Conservation (phyloP, 1,140 invertebrate genomes). For the Caerostris darwini region DNA sequence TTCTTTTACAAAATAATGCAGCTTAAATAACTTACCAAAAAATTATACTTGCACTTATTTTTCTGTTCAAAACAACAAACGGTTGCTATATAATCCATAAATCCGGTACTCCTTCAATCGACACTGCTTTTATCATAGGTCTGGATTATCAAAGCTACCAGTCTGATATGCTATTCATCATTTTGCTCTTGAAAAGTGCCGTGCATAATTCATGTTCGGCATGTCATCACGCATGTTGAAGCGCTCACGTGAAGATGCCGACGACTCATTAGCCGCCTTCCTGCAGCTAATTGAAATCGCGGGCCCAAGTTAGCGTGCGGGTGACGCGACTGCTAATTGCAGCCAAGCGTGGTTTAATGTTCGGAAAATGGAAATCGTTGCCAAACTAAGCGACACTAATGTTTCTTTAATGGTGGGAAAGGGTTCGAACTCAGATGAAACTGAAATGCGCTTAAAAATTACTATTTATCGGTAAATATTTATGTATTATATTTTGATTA, state of each 20-base stretch:
- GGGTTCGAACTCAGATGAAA: not conserved
- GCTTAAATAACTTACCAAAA: not conserved
- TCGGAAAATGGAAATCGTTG: slow-evolving; percentile 65
- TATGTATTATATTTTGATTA: no score
- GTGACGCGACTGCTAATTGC: slow-evolving; percentile 47
- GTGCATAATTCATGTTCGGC: not conserved
- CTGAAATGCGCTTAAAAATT: no score
- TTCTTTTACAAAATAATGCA: not conserved
- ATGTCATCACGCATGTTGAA: not conserved
- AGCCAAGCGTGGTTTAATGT: slow-evolving; percentile 10
- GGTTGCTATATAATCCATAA: not conserved
- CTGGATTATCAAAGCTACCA: not conserved
- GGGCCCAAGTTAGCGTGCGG: not conserved
- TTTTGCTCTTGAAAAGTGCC: not conserved
- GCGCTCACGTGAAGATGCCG: not conserved
- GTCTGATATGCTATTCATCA: not conserved
- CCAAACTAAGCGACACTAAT: slow-evolving; percentile 5
- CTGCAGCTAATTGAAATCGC: not conserved
- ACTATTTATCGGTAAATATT: no score
- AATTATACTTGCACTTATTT: not conserved
- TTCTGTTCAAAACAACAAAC: not conserved
- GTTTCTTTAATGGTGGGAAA: slow-evolving; percentile 61
- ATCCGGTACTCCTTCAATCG: not conserved
- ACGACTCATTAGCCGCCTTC: not conserved
- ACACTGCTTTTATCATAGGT: not conserved